Percentiles rank a stretch among this genome's conserved stretches.
These are phyloP conservation scores for Netta rufina DNA, from an alignment of 2,797 vertebrate genomes.

Conservation along the genomic window DNA sequence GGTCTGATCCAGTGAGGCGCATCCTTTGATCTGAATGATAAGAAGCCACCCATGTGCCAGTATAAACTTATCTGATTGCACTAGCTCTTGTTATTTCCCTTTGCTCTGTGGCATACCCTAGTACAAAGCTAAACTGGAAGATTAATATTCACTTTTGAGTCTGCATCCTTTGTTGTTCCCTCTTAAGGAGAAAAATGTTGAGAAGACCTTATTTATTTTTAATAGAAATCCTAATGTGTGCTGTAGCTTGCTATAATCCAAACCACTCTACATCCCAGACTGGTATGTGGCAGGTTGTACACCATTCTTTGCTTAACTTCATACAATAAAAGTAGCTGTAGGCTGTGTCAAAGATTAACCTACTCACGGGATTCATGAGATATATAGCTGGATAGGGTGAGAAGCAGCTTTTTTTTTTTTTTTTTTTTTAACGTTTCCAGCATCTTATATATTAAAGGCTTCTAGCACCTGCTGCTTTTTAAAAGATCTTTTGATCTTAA, in stretches of 20 bases:
- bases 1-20: neutral
- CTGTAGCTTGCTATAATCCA: conserved; percentile 15
- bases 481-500: conserved; percentile 62
- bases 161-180: conserved; percentile 32
- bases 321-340: conserved; percentile 35
- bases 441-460: conserved; percentile 44
- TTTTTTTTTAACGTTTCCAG: neutral
- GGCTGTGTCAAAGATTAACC: conserved; percentile 61
- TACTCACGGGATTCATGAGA: neutral
- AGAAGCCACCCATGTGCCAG: neutral
- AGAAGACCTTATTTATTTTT: conserved; percentile 68
- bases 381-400: neutral
- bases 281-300: conserved; percentile 1
- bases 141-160: conserved; percentile 61
- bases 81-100: neutral
- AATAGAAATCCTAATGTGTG: neutral
- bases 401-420: neutral
- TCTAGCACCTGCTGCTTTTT: conserved; percentile 54
- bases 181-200: conserved; percentile 34
- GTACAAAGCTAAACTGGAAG: conserved; percentile 32
- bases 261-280: neutral
- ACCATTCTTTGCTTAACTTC: conserved; percentile 32
- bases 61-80: neutral
- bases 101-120: neutral
- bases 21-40: neutral